These are phyloP conservation scores for Thymelicus acteon DNA, from an alignment of 2,888 invertebrate species.

Conservation along the genomic window DNA sequence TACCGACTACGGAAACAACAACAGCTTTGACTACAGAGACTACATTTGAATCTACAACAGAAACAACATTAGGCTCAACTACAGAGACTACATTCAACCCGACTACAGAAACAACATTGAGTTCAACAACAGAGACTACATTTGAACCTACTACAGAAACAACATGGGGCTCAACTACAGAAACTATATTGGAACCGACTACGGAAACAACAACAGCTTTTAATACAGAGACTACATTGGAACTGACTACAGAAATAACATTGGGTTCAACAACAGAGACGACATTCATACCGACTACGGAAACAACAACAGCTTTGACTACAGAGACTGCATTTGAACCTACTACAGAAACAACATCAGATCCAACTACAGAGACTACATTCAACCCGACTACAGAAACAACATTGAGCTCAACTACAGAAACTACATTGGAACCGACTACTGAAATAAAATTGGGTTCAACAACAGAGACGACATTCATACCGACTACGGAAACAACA, in stretches of 20 bases:
- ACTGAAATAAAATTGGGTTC: conserved; percentile 7
- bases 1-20: background rate
- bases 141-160: background rate
- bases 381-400: no score
- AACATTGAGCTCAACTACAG: background rate
- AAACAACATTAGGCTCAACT: background rate
- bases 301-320: background rate
- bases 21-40: background rate
- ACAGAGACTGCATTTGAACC: background rate
- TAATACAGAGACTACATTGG: no score
- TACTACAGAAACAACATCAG: conserved; percentile 1
- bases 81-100: background rate
- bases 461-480: background rate
- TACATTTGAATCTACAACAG: background rate
- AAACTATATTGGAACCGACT: background rate
- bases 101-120: conserved; percentile 6
- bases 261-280: background rate
- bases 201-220: no score
- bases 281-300: background rate
- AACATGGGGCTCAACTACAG: background rate
- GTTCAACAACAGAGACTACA: background rate
- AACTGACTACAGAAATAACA: no score
- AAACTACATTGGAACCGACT: conserved; percentile 1
- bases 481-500: background rate
- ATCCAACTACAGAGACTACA: background rate